phyloP scores from a whole-genome alignment of 1,140 invertebrate species.

The Drosophila pruinosa region DNA sequence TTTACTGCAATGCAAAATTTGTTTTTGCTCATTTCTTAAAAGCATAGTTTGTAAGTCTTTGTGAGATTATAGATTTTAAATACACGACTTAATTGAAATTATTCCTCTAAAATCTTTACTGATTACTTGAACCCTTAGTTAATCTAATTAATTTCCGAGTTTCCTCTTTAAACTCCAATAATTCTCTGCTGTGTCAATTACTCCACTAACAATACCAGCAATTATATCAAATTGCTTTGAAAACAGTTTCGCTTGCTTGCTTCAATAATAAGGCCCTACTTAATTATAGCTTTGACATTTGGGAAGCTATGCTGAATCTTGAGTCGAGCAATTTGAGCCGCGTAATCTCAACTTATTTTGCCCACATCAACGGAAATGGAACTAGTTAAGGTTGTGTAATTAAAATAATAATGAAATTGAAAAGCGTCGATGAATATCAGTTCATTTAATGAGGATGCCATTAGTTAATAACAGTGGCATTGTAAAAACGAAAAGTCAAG shows the following conservation, averaged over 20 bases:
- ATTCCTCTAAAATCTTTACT: no score
- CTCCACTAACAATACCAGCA: conserved; percentile 4
- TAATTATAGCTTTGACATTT: conserved; percentile 23
- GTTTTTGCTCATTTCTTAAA: no score
- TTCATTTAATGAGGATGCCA: conserved; percentile 10
- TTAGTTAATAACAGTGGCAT: no score
- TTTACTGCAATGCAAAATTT: no score
- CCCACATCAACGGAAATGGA: conserved; percentile 37
- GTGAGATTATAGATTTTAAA: no score
- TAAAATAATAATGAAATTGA: conserved; percentile 33
- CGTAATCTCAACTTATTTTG: conserved; percentile 28
- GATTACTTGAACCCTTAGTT: no score
- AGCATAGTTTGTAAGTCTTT: no score
- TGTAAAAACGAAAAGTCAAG: not conserved
- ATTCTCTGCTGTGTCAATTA: not conserved
- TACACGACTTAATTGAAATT: no score
- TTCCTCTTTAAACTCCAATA: not conserved
- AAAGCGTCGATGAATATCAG: not conserved
- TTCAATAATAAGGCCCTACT: conserved; percentile 38
- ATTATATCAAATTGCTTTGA: conserved; percentile 35
- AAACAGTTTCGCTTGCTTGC: conserved; percentile 54
- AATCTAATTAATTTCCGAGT: not conserved
- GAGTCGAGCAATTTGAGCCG: not conserved
- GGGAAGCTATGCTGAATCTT: not conserved
- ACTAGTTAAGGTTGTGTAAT: conserved; percentile 36